Evolutionary conservation across 2,888 invertebrate species (phyloP).

Genomic region (Drosophila acutilabella): DNA sequence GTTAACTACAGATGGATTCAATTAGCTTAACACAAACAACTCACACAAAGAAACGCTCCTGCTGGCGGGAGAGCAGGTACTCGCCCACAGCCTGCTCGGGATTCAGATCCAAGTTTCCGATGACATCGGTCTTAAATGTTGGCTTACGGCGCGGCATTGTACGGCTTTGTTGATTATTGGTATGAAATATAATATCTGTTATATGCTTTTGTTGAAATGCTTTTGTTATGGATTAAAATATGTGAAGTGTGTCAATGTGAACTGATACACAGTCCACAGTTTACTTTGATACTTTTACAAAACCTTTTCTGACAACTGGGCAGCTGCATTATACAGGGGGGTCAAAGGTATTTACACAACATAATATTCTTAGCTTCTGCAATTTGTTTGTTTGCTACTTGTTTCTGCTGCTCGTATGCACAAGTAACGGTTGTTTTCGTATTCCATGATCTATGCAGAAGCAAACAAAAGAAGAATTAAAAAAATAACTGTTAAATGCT

Average conservation of each 20-base stretch:
- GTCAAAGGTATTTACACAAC: too few species aligned
- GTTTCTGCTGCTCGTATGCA: too few species aligned
- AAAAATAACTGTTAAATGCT: too few species aligned
- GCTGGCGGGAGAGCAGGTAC: conserved; percentile 82
- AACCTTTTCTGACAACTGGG: too few species aligned
- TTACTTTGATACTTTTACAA: background rate
- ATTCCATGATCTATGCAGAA: too few species aligned
- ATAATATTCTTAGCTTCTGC: too few species aligned
- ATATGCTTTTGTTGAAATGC: background rate
- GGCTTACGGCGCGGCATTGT: conserved; percentile 83
- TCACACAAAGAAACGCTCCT: conserved; percentile 82
- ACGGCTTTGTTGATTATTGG: background rate
- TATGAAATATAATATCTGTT: conserved; percentile 28
- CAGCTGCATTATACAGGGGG: too few species aligned
- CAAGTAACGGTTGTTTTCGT: too few species aligned
- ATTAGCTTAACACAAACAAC: conserved; percentile 2
- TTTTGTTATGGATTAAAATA: conserved; percentile 4
- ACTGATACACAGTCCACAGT: background rate
- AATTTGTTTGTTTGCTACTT: too few species aligned
- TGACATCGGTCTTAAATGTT: conserved; percentile 82
- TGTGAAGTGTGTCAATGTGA: conserved; percentile 9
- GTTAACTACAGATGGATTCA: accelerated
- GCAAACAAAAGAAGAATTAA: too few species aligned
- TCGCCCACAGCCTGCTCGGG: conserved; percentile 82
- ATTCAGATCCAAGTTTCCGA: conserved; percentile 82